Evolutionary conservation across 1,140 invertebrate species (phyloP).

Genomic region (Arctopsyche grandis): DNA sequence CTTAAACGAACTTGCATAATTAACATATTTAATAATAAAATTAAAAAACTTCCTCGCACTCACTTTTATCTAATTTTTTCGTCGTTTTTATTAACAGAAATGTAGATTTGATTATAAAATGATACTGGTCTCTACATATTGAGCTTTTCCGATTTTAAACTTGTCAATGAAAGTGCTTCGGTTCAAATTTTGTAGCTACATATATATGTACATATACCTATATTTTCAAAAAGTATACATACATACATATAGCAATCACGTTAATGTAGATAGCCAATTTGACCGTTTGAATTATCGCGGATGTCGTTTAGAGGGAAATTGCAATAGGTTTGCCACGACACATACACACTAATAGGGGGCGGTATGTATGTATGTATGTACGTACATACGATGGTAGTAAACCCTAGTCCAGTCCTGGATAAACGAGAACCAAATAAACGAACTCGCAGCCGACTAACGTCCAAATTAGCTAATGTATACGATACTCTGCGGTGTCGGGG

Average conservation of each 20-base stretch:
- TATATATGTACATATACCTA: no score
- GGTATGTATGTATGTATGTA: background rate
- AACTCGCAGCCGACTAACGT: slow-evolving; percentile 47
- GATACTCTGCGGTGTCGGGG: slow-evolving; percentile 42
- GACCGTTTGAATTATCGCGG: slow-evolving; percentile 18
- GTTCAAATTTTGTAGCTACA: no score
- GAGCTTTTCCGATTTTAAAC: no score
- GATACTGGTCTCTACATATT: no score
- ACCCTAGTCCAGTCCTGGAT: background rate
- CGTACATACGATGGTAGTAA: background rate
- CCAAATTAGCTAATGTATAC: slow-evolving; percentile 55
- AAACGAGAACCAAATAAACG: slow-evolving; percentile 51
- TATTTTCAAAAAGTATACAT: no score
- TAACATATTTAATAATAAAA: no score
- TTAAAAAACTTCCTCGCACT: no score
- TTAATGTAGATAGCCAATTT: background rate
- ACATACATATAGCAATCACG: background rate
- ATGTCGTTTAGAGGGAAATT: slow-evolving; percentile 16
- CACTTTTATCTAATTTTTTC: no score
- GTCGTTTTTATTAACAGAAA: no score
- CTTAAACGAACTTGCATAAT: no score
- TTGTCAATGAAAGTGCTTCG: no score
- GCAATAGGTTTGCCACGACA: slow-evolving; percentile 12
- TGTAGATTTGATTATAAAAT: no score
- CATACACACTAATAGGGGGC: background rate